These are phyloP conservation scores for Phodopus roborovskii DNA, from an alignment of 2,113 vertebrate species.

Conservation along the genomic window DNA sequence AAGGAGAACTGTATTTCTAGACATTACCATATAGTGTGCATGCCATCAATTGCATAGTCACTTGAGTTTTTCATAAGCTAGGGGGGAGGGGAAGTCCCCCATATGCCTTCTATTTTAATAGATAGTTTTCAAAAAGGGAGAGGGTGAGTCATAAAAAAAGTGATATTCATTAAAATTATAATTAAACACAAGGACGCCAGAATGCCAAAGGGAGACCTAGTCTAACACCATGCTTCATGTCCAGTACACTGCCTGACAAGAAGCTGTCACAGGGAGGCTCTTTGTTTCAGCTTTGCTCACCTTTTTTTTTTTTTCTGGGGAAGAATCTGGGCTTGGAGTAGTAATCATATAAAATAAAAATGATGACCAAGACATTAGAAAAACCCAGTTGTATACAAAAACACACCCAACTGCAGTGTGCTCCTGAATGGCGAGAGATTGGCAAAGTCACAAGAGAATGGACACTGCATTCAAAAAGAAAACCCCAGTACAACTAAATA, in stretches of 20 bases:
- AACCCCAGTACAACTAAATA: neutral
- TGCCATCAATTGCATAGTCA: neutral
- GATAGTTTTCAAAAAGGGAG: neutral
- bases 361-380: neutral
- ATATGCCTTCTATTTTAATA: neutral
- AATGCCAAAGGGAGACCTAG: accelerated
- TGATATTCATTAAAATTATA: neutral
- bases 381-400: neutral
- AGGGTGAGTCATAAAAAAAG: neutral
- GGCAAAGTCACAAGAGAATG: neutral
- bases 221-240: neutral
- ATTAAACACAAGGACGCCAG: neutral
- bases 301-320: neutral
- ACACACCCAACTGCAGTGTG: accelerated
- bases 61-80: neutral
- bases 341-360: neutral
- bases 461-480: neutral
- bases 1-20: neutral
- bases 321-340: neutral
- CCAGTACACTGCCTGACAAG: neutral
- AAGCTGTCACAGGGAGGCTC: neutral
- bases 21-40: neutral
- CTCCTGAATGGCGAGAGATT: neutral
- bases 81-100: neutral
- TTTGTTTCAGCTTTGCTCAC: neutral